Base-by-base conservation (phyloP, 2,888 invertebrate genomes). In the Tenthredo notha region DNA sequence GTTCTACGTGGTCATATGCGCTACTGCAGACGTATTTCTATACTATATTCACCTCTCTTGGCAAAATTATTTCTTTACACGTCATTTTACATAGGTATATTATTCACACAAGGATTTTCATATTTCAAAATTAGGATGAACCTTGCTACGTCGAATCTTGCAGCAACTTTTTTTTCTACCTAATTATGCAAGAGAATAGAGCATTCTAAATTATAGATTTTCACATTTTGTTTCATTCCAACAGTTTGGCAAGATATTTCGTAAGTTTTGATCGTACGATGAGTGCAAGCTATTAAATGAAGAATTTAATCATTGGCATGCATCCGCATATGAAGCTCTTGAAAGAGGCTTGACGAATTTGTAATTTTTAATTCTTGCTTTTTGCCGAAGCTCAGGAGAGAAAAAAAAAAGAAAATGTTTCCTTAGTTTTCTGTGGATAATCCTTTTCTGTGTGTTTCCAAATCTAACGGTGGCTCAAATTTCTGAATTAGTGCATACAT, bases 1-100 rank as follows among this genome's bases (percentile, higher is more conserved):
- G 74, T 74, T 43, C 43, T 43, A 43, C 21, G 43, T 74, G 21
- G 40, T 74, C 43, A 18, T 18, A 74, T 25, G 43, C n/a, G 70
- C 15, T 74, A 43, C 74, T 74, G 74, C 74, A 21, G 7, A n/a
- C n/a, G 40, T 43, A 43, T 74, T 33, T 67, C 15, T 67, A 18
- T 43, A 43, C 40, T 12, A 74, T 43, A 74, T 40, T 67, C 74
- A 43, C 43, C 25, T 74, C 47, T 74, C 74, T 67, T 67, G 29
- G 33, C 33, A 12, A 33, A 33, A 25, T 61, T 12, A 37, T 25
- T 12, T 61, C 12, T 10, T 12, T 2, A 1, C 18, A 58, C 21
- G 21, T 58, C 9, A 58, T 18, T 12, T 33, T 12, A 12, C 25
- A 4, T 12, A 33, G 3, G 0, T 4, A 33, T 33, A 50, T 61